Percentiles rank a stretch among this genome's conserved stretches.
These are phyloP conservation scores for Cydia strobilella DNA, from an alignment of 1,140 invertebrate species.

Conservation along the genomic window DNA sequence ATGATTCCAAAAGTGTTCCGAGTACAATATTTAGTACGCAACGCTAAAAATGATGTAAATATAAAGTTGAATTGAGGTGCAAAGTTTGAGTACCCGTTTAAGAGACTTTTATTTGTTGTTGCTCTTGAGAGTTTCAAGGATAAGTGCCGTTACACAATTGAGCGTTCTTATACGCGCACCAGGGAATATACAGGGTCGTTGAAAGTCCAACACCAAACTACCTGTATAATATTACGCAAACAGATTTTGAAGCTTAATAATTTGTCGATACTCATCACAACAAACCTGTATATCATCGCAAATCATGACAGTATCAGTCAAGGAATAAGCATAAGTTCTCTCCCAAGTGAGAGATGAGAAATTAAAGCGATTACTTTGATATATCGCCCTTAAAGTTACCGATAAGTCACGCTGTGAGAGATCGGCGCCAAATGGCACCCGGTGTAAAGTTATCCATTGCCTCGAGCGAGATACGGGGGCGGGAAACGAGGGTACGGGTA, in stretches of 20 bases:
- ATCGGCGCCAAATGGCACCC: constrained; percentile 71
- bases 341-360: constrained; percentile 73
- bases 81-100: constrained; percentile 3
- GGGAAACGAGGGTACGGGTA: constrained; percentile 33
- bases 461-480: constrained; percentile 41
- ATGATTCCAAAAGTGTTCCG: no score
- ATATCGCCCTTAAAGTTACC: constrained; percentile 74
- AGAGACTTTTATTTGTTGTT: constrained; percentile 10
- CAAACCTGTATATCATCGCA: constrained; percentile 40
- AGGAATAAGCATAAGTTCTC: constrained; percentile 67
- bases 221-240: constrained; percentile 8
- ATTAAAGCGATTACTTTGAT: constrained; percentile 79
- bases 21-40: no score
- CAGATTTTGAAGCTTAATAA: constrained; percentile 23
- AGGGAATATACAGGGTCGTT: neutral
- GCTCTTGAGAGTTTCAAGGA: constrained; percentile 6
- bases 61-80: constrained; percentile 4
- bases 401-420: constrained; percentile 71
- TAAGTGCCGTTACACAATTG: constrained; percentile 11
- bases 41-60: constrained; percentile 1
- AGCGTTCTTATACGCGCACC: constrained; percentile 1
- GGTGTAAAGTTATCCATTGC: constrained; percentile 71
- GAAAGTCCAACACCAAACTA: neutral
- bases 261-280: constrained; percentile 34
- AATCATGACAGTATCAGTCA: constrained; percentile 62